Evolutionary conservation across 2,888 invertebrate genomes (phyloP).

Genomic region (Rhynchonema sp.): DNA sequence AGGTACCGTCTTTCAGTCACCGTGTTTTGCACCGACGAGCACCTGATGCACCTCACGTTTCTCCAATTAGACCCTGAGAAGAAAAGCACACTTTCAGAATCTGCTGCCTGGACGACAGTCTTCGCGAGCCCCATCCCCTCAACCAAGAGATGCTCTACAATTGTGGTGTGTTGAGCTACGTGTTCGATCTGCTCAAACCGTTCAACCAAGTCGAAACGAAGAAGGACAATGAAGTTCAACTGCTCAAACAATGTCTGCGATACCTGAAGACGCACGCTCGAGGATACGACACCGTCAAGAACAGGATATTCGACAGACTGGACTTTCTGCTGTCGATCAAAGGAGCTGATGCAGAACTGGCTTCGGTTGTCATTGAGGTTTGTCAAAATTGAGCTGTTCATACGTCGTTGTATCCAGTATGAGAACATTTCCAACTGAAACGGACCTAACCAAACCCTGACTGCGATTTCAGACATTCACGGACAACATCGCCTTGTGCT

Average conservation of each 20-base stretch:
- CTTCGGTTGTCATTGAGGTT: neutral
- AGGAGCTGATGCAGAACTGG: slow-evolving; percentile 6
- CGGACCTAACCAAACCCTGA: no score
- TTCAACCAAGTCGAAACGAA: slow-evolving; percentile 9
- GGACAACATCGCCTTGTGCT: slow-evolving; percentile 24
- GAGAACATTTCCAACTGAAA: no score
- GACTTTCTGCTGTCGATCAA: neutral
- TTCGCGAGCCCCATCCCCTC: slow-evolving; percentile 28
- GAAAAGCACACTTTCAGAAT: slow-evolving; percentile 18
- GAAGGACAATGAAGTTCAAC: neutral
- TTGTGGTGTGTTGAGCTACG: slow-evolving; percentile 28
- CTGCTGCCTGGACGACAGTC: slow-evolving; percentile 27
- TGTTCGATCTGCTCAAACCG: slow-evolving; percentile 22
- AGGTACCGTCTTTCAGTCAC: no score
- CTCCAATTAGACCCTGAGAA: no score
- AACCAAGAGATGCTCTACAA: slow-evolving; percentile 32
- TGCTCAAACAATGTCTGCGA: neutral
- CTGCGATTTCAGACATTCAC: neutral
- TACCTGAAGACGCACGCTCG: slow-evolving; percentile 3
- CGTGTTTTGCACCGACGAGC: no score
- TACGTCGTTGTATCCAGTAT: neutral
- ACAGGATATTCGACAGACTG: slow-evolving; percentile 2
- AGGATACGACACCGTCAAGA: neutral
- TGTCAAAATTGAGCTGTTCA: neutral
- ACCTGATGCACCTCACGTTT: no score